Conservation (phyloP, 2,797 vertebrate genomes). For the Sebastes minor region DNA sequence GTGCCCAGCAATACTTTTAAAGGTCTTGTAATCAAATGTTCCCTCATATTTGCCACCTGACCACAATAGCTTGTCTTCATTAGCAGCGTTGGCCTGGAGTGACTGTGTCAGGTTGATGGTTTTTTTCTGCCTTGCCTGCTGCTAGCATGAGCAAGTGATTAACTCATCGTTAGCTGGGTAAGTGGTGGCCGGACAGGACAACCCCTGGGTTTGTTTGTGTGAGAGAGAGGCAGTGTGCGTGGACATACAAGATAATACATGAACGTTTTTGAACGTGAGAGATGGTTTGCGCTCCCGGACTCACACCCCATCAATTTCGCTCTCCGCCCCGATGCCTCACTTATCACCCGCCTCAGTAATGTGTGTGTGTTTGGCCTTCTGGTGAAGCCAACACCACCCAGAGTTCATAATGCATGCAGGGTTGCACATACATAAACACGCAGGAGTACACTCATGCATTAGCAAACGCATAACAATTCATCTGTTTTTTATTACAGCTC, state of each 20-base stretch:
- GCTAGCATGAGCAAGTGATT: constrained; percentile 46
- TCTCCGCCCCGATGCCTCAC: constrained; percentile 3
- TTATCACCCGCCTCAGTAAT: constrained; percentile 16
- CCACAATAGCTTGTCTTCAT: constrained; percentile 55
- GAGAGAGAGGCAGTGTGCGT: neutral
- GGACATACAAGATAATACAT: neutral
- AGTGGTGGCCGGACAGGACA: constrained; percentile 37
- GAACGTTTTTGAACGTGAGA: constrained; percentile 7
- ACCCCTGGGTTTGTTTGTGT: constrained; percentile 21
- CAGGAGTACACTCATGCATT: neutral
- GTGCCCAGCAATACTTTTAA: neutral
- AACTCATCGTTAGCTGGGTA: constrained; percentile 37
- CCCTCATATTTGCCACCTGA: constrained; percentile 35
- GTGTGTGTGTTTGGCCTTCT: constrained; percentile 28
- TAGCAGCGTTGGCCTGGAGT: constrained; percentile 35
- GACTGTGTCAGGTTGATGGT: constrained; percentile 45
- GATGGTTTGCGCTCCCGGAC: constrained; percentile 5
- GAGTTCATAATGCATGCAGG: neutral
- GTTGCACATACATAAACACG: neutral
- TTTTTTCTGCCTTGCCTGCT: constrained; percentile 30
- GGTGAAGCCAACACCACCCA: constrained; percentile 2
- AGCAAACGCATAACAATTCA: neutral
- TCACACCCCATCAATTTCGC: constrained; percentile 33
- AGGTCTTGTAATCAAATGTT: constrained; percentile 40
- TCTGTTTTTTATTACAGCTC: constrained; percentile 12